Percentiles rank a stretch among this genome's conserved stretches.
phyloP scores from a whole-genome alignment of 2,888 invertebrate genomes.

The Diarsia brunnea region DNA sequence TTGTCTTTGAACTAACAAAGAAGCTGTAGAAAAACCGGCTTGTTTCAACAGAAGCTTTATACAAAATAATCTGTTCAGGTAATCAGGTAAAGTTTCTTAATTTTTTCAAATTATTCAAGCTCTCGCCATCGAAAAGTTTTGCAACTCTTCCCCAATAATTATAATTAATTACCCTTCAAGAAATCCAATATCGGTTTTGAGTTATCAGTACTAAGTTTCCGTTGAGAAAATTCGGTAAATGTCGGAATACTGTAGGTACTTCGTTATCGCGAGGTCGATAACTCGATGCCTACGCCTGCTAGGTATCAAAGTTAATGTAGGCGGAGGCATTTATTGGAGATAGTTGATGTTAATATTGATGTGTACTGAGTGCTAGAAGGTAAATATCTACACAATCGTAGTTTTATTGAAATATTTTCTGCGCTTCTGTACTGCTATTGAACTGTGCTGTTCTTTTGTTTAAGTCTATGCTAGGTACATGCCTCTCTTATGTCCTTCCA shows the following conservation, averaged over 20 bases:
- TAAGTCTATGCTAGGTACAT: neutral
- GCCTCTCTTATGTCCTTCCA: neutral
- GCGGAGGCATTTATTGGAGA: conserved; percentile 47
- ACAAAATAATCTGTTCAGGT: neutral
- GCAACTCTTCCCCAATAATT: conserved; percentile 38
- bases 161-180: conserved; percentile 41
- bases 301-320: conserved; percentile 53
- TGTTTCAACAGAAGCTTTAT: neutral
- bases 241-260: conserved; percentile 26
- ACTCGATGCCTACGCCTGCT: conserved; percentile 29
- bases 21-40: neutral
- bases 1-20: neutral
- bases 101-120: conserved; percentile 7
- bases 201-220: conserved; percentile 52
- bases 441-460: neutral
- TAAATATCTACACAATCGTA: neutral
- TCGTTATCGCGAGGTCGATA: conserved; percentile 49
- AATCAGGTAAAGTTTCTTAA: neutral
- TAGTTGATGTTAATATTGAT: conserved; percentile 50
- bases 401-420: neutral
- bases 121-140: conserved; percentile 26
- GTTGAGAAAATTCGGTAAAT: conserved; percentile 33
- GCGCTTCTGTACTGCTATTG: neutral
- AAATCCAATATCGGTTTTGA: conserved; percentile 29
- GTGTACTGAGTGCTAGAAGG: conserved; percentile 30